These are phyloP conservation scores for Myripristis murdjan DNA, from an alignment of 2,797 vertebrate species.

Conservation along the genomic window DNA sequence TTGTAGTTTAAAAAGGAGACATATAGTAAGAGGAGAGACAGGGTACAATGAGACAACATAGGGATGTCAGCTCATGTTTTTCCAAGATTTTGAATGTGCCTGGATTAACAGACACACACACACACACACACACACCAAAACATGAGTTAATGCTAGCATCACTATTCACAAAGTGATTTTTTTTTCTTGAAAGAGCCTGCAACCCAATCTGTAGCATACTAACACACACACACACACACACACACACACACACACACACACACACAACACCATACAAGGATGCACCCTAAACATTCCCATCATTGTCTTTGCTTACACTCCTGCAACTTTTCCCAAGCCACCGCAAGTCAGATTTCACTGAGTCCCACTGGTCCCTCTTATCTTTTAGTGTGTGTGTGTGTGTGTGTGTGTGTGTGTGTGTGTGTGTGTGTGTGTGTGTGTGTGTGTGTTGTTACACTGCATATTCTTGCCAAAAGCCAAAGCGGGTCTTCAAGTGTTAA, in stretches of 20 bases:
- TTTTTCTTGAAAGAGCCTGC: no score
- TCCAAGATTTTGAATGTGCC: no score
- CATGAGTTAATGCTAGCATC: no score
- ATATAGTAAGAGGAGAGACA: not conserved
- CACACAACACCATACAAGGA: not conserved
- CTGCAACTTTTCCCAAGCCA: constrained; percentile 8
- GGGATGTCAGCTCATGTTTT: not conserved
- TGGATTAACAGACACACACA: not conserved
- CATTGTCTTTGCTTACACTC: not conserved
- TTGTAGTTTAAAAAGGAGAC: constrained; percentile 2
- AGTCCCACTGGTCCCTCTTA: no score
- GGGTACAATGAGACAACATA: not conserved
- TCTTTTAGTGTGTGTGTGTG: constrained; percentile 3
- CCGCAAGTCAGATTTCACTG: no score
- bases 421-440: constrained; percentile 5
- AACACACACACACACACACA: not conserved
- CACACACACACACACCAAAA: not conserved
- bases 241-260: constrained; percentile 3
- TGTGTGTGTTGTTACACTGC: no score
- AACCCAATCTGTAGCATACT: no score
- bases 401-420: constrained; percentile 14
- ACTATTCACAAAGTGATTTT: no score
- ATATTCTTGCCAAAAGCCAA: no score
- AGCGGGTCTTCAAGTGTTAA: no score
- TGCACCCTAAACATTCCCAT: constrained; percentile 5